These are phyloP conservation scores for Eupleurogrammus muticus DNA, from an alignment of 2,797 vertebrate genomes.

Conservation along the genomic window DNA sequence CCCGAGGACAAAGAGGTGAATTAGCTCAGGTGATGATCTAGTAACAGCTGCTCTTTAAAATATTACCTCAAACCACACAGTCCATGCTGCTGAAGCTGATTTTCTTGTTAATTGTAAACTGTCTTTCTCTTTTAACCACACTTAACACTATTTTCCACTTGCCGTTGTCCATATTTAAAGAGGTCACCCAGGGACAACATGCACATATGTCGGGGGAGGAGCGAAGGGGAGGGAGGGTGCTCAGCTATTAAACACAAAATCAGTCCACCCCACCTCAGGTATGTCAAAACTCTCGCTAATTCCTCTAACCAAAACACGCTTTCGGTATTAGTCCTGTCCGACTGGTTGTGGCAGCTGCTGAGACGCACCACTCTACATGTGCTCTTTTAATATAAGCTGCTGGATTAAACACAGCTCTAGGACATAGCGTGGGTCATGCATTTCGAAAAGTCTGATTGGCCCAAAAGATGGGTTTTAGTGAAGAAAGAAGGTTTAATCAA, in stretches of 20 bases:
- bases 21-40: slow-evolving; percentile 41
- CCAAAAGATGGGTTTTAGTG: slow-evolving; percentile 59
- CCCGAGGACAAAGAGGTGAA: no score
- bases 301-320: slow-evolving; percentile 55
- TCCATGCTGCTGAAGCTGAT: slow-evolving; percentile 34
- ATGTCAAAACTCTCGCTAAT: slow-evolving; percentile 52
- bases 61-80: slow-evolving; percentile 55
- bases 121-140: slow-evolving; percentile 70
- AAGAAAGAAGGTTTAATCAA: slow-evolving; percentile 64
- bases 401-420: slow-evolving; percentile 67
- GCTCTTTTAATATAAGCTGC: slow-evolving; percentile 56
- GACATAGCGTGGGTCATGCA: slow-evolving; percentile 48
- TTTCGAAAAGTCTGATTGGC: slow-evolving; percentile 58
- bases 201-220: slow-evolving; percentile 37
- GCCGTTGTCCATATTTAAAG: slow-evolving; percentile 58
- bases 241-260: slow-evolving; percentile 62
- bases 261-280: slow-evolving; percentile 54
- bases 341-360: slow-evolving; percentile 17
- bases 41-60: slow-evolving; percentile 61
- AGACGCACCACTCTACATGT: slow-evolving; percentile 37
- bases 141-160: slow-evolving; percentile 74
- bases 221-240: slow-evolving; percentile 5
- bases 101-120: slow-evolving; percentile 40
- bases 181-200: slow-evolving; percentile 17
- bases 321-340: slow-evolving; percentile 33